Percentiles rank a stretch among this genome's conserved stretches.
Evolutionary conservation across 2,888 invertebrate species (phyloP).

Genomic region (Busseola fusca): DNA sequence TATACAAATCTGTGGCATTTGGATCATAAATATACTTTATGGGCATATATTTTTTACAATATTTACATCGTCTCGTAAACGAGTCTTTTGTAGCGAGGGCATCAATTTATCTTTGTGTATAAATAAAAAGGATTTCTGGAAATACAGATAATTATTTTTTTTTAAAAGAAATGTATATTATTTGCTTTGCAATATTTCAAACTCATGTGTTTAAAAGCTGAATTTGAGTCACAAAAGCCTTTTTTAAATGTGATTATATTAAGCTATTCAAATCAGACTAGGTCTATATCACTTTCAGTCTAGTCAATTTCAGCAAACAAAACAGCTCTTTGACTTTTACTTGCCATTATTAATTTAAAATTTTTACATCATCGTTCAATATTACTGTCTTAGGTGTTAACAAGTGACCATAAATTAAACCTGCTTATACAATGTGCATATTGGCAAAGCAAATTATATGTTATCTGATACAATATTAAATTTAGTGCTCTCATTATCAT

Average conservation of each 20-base stretch:
- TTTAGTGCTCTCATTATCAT: conserved; percentile 29
- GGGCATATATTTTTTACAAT: conserved; percentile 56
- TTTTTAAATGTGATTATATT: not conserved
- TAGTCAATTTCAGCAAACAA: conserved; percentile 1
- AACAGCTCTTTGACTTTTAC: conserved; percentile 8
- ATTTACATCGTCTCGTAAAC: conserved; percentile 55
- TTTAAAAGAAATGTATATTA: not conserved
- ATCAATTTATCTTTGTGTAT: conserved; percentile 20
- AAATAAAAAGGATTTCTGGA: conserved; percentile 19
- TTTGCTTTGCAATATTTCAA: conserved; percentile 28
- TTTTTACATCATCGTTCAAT: not conserved
- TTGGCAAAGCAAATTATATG: conserved; percentile 56
- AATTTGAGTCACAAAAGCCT: not conserved
- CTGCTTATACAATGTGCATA: conserved; percentile 18
- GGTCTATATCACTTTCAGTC: conserved; percentile 14
- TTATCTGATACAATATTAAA: conserved; percentile 31
- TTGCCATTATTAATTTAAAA: not conserved
- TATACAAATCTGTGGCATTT: conserved; percentile 51
- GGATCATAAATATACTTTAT: conserved; percentile 49
- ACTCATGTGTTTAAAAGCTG: not conserved
- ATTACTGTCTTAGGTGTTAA: not conserved
- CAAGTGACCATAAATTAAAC: conserved; percentile 27
- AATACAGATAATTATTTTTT: conserved; percentile 10
- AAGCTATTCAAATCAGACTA: not conserved
- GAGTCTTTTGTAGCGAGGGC: conserved; percentile 25